Conservation (phyloP, 2,797 vertebrate genomes). For the Diplodus puntazzo region DNA sequence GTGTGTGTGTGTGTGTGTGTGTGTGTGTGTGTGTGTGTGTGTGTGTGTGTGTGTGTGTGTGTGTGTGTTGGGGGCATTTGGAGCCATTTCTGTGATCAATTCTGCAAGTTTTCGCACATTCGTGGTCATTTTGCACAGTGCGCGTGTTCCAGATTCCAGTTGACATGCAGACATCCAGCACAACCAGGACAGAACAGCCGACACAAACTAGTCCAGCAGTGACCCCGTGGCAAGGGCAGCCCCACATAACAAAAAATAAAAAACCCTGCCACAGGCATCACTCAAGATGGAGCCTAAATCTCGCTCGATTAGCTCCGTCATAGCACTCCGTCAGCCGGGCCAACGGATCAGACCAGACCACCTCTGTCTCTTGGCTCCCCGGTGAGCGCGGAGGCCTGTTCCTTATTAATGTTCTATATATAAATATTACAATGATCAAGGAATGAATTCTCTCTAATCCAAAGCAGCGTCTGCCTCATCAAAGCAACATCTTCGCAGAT, state of each 20-base stretch:
- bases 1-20: neutral
- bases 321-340: constrained; percentile 42
- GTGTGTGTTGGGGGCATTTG: no score
- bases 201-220: constrained; percentile 61
- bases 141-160: constrained; percentile 51
- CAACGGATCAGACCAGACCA: constrained; percentile 24
- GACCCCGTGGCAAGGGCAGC: constrained; percentile 80
- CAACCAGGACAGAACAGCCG: constrained; percentile 52
- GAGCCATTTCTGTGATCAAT: no score
- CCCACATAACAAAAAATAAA: constrained; percentile 50
- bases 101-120: neutral
- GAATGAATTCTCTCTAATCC: constrained; percentile 40
- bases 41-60: no score
- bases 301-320: constrained; percentile 64
- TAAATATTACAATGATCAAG: constrained; percentile 35
- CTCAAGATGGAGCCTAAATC: constrained; percentile 74
- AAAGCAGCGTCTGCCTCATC: constrained; percentile 15
- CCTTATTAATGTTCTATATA: constrained; percentile 37
- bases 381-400: constrained; percentile 5
- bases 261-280: constrained; percentile 70
- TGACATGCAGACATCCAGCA: constrained; percentile 62
- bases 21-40: no score
- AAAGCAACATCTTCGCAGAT: constrained; percentile 26
- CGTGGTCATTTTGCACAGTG: constrained; percentile 8
- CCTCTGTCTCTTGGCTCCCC: constrained; percentile 20